Evolutionary conservation across 2,113 vertebrate genomes (phyloP), one percentile per base, ranked within the genome.

Genomic region (Phylloscopus whistleri): DNA sequence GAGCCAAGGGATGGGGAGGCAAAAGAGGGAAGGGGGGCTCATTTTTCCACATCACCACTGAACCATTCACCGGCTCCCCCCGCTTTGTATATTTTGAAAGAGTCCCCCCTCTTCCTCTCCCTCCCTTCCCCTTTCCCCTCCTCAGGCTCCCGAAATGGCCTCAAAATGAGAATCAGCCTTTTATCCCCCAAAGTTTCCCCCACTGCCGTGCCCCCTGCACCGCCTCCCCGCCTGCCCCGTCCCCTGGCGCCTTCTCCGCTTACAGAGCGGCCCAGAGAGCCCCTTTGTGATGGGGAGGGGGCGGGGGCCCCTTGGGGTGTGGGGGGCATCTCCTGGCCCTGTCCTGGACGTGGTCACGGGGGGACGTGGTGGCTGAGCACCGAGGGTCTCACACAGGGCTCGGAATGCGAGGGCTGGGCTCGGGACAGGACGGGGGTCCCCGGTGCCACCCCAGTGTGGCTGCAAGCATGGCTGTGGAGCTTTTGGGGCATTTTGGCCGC

Each of bases 41-140:
- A 21, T 64, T 93, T 94, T 86, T 80, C 92, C 83, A 62, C 75
- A 58, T 78, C 84, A 53, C 67, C 90, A 44, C 79, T 31, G 67
- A 91, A 58, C 70, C 79, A 13, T 92, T 94, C 48, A 44, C 58
- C 43, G 59, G 60, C 80, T 58, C 72, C 66, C 84, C 79, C 53
- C 7, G 27, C 81, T 94, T 94, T 96, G 92, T 96, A 85, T 91
- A 87, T 93, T 95, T 94, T 79, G 79, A 86, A 89, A 90, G 77
- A 49, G 74, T 67, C 52, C 46, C 51, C 85, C 73, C 74, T 52
- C 27, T 53, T 41, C n/a, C 51, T 46, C 70, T 31, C 27, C 70
- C 44, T 66, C 39, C 72, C 58, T 39, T 51, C 55, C 62, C 60
- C 74, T 33, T 23, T 63, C 75, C 72, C 59, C 63, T 84, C 58